Conservation (phyloP, 2,113 vertebrate species). For the Okapia johnstoni region DNA sequence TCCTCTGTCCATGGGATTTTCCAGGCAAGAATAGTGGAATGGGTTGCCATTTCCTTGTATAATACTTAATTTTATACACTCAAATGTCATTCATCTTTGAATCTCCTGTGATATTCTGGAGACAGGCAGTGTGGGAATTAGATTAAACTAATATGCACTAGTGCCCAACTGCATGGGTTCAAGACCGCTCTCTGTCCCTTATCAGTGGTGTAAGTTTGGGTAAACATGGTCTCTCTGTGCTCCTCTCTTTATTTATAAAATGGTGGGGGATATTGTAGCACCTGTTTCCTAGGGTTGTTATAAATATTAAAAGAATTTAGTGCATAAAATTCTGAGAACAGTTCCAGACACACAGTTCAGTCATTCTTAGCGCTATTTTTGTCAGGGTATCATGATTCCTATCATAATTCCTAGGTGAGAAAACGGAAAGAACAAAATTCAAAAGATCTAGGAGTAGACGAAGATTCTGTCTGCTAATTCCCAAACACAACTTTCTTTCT, state of each 20-base stretch:
- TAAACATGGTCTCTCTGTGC: neutral
- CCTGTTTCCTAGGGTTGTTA: neutral
- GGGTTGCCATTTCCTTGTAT: neutral
- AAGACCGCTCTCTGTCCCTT: neutral
- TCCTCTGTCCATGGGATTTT: neutral
- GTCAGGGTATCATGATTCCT: neutral
- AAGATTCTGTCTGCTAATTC: constrained; percentile 15
- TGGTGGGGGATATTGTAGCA: neutral
- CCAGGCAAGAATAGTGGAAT: neutral
- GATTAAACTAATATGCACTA: neutral
- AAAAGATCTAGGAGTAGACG: neutral
- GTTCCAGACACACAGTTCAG: neutral
- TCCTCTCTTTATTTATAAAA: neutral
- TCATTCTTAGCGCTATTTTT: neutral
- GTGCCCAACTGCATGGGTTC: neutral
- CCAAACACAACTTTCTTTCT: neutral
- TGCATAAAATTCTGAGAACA: neutral
- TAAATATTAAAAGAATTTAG: neutral
- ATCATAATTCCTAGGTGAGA: neutral
- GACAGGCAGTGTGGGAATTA: neutral
- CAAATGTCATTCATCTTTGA: neutral
- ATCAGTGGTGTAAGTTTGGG: neutral
- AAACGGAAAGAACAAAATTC: neutral
- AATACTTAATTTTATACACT: neutral
- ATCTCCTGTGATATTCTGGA: neutral